These are phyloP conservation scores for Oreohelix idahoensis DNA, from an alignment of 1,140 invertebrate genomes.

Conservation along the genomic window DNA sequence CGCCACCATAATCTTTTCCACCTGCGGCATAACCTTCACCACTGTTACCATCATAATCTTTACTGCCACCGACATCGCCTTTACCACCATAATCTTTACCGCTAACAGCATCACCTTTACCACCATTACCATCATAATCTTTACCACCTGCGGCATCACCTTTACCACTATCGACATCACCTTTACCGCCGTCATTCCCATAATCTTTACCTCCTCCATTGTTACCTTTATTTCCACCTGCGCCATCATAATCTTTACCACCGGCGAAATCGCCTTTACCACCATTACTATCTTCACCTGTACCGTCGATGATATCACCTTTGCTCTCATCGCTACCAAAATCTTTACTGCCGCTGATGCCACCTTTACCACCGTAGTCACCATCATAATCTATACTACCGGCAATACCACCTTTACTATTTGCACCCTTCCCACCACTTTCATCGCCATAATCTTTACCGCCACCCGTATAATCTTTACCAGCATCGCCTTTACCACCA, in stretches of 20 bases:
- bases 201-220: not conserved
- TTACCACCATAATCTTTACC: conserved; percentile 1
- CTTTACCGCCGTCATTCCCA: not conserved
- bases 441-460: not conserved
- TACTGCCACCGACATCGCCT: not conserved
- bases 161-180: not conserved
- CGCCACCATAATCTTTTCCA: not conserved
- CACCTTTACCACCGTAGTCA: not conserved
- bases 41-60: not conserved
- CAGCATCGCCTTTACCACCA: not conserved
- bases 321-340: not conserved
- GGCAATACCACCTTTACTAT: not conserved
- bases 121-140: not conserved
- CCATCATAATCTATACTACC: not conserved
- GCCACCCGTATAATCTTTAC: not conserved
- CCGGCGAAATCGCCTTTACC: not conserved
- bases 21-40: not conserved
- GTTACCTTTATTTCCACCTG: not conserved
- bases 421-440: not conserved
- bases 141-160: not conserved
- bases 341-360: not conserved
- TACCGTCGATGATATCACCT: too few species aligned
- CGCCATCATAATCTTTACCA: not conserved
- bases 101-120: not conserved
- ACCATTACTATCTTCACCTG: not conserved